Base-by-base conservation (phyloP, 2,888 invertebrate species). In the Anodontia alba region DNA sequence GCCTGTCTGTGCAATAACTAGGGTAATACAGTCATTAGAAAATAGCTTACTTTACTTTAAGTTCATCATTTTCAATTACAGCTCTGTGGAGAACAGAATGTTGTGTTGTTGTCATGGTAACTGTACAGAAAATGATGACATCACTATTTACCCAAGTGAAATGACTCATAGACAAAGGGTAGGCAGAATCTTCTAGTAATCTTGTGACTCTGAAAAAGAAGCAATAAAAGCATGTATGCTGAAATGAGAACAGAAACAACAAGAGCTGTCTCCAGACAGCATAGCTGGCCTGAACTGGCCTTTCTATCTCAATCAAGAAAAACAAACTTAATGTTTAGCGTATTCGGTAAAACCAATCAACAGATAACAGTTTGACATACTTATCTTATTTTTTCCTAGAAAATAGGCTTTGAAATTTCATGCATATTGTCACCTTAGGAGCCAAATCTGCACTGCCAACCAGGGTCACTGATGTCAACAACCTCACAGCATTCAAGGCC, bases 41-140 rank as follows among this genome's bases (percentile, higher is more conserved):
- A n/a, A 38, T 8, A 12, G 12, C 86, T 87, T 76, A 87, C 87
- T 54, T 62, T 29, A 88, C 62, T 17, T 66, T 42, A 12, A 82
- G 74, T 29, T 81, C 73, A 23, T 80, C 78, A 46, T 69, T 51
- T 23, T 75, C 70, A 8, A 87, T 62, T 17, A 72, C 51, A 29
- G 84, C 84, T 62, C 62, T 81, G 71, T 86, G 84, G 5, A 90
- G 75, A 1, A 87, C 67, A 51, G 89, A 89, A 73, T 86, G 81
- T 23, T 83, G 82, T 12, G 70, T 69, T 0, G 73, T 68, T 1
- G 73, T 70, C 33, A 74, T 73, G 72, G 83, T 46, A 33, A 85
- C 83, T 46, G 78, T 76, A 62, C 75, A 75, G 72, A 89, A 87
- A 15, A 88, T 49, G 17, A 89, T 54, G 15, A 67, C 69, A 36